Conservation (phyloP, 2,113 vertebrate species). For the Erythrocercus mccallii region DNA sequence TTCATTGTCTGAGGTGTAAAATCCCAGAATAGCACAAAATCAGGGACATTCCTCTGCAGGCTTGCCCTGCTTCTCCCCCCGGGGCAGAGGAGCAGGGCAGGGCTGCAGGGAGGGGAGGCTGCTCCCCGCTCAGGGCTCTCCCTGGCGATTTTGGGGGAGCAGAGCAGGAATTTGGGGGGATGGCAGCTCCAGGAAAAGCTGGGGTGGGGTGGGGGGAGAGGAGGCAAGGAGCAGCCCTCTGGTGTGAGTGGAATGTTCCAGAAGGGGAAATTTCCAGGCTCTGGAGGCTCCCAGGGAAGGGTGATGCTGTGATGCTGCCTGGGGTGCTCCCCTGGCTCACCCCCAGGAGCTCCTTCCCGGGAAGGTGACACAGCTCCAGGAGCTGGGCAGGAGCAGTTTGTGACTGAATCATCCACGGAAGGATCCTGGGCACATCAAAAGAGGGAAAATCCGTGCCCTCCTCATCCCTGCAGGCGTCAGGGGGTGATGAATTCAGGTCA, state of each 20-base stretch:
- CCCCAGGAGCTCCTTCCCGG: background rate
- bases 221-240: background rate
- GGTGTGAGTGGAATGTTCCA: background rate
- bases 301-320: rapidly evolving
- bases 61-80: background rate
- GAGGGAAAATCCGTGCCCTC: background rate
- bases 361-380: background rate
- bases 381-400: background rate
- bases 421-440: background rate
- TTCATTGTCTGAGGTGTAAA: background rate
- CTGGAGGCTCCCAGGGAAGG: background rate
- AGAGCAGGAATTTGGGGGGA: background rate
- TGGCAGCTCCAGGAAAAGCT: background rate
- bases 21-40: background rate
- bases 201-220: background rate
- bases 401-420: background rate
- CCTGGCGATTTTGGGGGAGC: too few relatives aligned
- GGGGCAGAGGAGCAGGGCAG: background rate
- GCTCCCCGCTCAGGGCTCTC: background rate
- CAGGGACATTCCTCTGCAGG: background rate
- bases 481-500: background rate
- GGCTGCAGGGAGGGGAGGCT: background rate
- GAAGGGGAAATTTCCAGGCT: background rate
- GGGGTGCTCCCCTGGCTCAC: background rate
- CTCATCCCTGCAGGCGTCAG: background rate